phyloP scores from a whole-genome alignment of 2,113 vertebrate genomes.

The Archilochus colubris region DNA sequence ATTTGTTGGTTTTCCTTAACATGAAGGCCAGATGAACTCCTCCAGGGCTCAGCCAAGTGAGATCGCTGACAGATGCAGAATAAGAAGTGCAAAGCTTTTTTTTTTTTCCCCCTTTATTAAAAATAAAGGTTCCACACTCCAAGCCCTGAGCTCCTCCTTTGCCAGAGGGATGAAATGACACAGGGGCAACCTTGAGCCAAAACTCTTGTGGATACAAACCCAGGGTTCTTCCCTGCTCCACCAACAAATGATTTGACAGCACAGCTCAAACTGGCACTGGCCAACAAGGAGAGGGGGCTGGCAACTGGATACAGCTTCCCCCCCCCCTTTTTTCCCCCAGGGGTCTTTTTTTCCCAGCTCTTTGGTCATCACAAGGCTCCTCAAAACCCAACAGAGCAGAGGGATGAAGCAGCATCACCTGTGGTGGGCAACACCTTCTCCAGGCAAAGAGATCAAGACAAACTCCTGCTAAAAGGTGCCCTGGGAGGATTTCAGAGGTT shows the following conservation, averaged over 20 bases:
- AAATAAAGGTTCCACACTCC: slow-evolving; percentile 9
- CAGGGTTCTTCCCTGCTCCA: not conserved
- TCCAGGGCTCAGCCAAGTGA: slow-evolving; percentile 53
- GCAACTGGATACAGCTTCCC: not conserved
- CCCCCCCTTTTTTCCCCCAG: too few relatives aligned
- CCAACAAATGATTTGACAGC: not conserved
- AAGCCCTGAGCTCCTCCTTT: not conserved
- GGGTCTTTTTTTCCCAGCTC: too few relatives aligned
- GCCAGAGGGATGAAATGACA: slow-evolving; percentile 53
- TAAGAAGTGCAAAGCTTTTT: slow-evolving; percentile 27
- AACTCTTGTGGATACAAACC: slow-evolving; percentile 26
- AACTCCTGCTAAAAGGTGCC: accelerated
- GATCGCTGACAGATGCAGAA: slow-evolving; percentile 70
- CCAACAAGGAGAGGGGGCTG: not conserved
- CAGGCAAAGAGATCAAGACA: accelerated
- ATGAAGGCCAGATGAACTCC: slow-evolving; percentile 65
- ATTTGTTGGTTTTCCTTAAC: slow-evolving; percentile 71
- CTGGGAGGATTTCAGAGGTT: not conserved
- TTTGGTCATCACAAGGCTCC: accelerated
- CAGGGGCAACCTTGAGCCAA: slow-evolving; percentile 27
- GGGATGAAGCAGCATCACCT: not conserved
- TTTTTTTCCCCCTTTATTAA: slow-evolving; percentile 40
- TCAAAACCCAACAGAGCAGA: not conserved
- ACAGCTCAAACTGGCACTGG: not conserved
- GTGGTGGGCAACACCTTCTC: not conserved